A percentile compares a stretch with the other conserved stretches of the same genome.
Conservation (phyloP, 2,113 vertebrate genomes). For the Engystomops pustulosus region DNA sequence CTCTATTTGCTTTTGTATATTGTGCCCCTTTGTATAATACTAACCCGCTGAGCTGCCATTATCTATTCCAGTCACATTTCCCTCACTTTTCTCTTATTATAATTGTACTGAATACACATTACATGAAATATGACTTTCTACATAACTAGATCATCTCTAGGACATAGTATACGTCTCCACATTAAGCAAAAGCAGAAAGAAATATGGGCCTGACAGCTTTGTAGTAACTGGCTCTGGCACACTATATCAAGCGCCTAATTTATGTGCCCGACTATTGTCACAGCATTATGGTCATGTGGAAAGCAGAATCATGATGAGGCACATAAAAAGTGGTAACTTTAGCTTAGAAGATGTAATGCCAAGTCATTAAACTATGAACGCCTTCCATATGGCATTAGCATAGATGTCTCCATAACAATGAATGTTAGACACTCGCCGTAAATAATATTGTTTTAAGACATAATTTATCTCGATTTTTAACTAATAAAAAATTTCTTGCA, state of each 20-base stretch:
- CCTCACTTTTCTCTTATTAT: not conserved
- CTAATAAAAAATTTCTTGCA: slow-evolving; percentile 1
- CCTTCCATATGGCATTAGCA: slow-evolving; percentile 18
- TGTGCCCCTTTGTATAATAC: not conserved
- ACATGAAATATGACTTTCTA: not conserved
- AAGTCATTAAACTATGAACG: slow-evolving; percentile 20
- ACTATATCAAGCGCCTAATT: not conserved
- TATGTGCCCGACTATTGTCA: not conserved
- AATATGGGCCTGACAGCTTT: not conserved
- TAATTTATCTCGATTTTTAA: slow-evolving; percentile 12
- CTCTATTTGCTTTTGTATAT: not conserved
- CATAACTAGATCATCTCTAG: not conserved
- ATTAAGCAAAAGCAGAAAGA: not conserved
- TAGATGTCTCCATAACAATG: slow-evolving; percentile 8
- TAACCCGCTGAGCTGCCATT: not conserved
- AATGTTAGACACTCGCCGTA: slow-evolving; percentile 17
- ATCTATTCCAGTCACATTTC: not conserved
- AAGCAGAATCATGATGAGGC: not conserved
- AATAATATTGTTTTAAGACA: slow-evolving; percentile 5
- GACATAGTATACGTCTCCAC: not conserved
- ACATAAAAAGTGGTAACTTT: slow-evolving; percentile 15
- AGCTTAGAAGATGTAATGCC: slow-evolving; percentile 6
- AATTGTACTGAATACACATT: not conserved
- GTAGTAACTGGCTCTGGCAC: not conserved
- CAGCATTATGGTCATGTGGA: slow-evolving; percentile 16